These are phyloP conservation scores for Xestia rhomboidea DNA, from an alignment of 2,888 invertebrate genomes.

Conservation along the genomic window DNA sequence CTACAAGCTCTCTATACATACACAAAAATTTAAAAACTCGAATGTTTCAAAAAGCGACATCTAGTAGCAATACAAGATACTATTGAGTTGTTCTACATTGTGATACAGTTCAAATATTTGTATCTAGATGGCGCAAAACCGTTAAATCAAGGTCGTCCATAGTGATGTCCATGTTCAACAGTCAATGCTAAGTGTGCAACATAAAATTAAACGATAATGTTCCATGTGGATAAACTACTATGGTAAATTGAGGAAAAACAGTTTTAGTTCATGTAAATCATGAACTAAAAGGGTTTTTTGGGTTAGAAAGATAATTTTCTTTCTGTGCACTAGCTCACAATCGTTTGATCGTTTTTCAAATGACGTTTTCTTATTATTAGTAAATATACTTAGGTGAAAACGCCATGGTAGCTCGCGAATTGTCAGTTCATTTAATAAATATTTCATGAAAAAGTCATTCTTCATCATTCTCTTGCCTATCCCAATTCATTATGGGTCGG, in stretches of 20 bases:
- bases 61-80: slow-evolving; percentile 16
- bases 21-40: neutral
- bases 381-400: too few species aligned
- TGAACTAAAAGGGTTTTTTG: neutral
- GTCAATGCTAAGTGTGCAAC: neutral
- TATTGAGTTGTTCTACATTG: neutral
- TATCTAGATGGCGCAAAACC: slow-evolving; percentile 55
- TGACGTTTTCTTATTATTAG: neutral
- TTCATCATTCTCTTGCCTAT: too few species aligned
- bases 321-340: neutral
- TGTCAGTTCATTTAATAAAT: too few species aligned
- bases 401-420: too few species aligned
- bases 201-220: neutral
- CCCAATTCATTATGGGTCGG: too few species aligned
- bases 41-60: slow-evolving; percentile 42
- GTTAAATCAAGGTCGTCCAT: slow-evolving; percentile 51
- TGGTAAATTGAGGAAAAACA: neutral
- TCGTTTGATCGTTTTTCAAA: neutral
- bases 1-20: too few species aligned
- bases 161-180: slow-evolving; percentile 57
- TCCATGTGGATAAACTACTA: neutral
- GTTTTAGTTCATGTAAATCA: too few species aligned
- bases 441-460: too few species aligned
- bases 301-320: neutral
- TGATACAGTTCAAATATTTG: slow-evolving; percentile 51